Percentiles rank a stretch among this genome's conserved stretches.
Conservation (phyloP, 2,113 vertebrate species). For the Colistium nudipinnis region DNA sequence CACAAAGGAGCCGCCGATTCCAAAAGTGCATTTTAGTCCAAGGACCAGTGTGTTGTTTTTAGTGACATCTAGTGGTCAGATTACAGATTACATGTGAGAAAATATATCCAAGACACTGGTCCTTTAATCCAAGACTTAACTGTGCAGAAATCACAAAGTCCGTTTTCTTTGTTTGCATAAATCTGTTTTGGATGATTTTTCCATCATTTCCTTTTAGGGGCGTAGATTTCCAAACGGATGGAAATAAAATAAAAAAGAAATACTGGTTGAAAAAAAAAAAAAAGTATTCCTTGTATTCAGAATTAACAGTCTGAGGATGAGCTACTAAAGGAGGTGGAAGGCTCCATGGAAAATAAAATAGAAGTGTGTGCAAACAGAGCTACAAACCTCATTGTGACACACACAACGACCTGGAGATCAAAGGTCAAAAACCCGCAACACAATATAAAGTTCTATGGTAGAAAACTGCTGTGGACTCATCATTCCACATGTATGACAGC, state of each 20-base stretch:
- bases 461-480: not conserved
- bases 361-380: not conserved
- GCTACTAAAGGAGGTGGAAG: not conserved
- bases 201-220: not conserved
- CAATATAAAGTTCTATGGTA: not conserved
- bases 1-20: not conserved
- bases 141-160: not conserved
- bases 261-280: too few species aligned
- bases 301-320: not conserved
- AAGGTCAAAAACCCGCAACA: not conserved
- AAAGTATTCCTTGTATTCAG: not conserved
- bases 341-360: not conserved
- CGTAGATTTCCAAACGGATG: not conserved
- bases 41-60: not conserved
- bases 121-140: conserved; percentile 4
- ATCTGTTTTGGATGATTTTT: not conserved
- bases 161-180: not conserved
- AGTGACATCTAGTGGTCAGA: not conserved
- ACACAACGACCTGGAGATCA: too few species aligned
- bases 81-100: not conserved
- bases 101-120: not conserved
- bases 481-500: not conserved
- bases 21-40: too few species aligned
- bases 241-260: too few species aligned
- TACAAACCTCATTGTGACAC: too few species aligned